Evolutionary conservation across 1,140 invertebrate species (phyloP), one percentile per base, ranked within the genome.

Genomic region (Pseudachorutes palmiensis): DNA sequence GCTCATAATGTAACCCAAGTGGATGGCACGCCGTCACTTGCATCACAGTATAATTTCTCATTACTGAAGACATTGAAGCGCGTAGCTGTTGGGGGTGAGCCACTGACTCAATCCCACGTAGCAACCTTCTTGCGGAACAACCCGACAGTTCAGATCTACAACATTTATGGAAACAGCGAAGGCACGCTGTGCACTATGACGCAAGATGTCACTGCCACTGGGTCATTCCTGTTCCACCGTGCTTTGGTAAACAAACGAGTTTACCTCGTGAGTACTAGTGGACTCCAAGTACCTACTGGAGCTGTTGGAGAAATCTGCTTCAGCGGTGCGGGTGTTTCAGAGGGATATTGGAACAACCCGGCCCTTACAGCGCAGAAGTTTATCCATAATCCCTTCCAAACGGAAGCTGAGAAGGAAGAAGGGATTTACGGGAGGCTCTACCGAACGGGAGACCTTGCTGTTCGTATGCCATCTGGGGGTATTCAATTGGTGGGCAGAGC

Each of bases 301-400:
- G 62, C 24, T 12, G 16, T 51, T 29, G 62, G 62, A 14, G 62
- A 64, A 55, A 29, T 64, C 28, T 64, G 29, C 62, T 51, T 64
- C 12, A 26, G 9, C 2, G 62, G 62, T 24, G 28, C 19, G 2
- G 36, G 62, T 2, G n/a, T 64, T 3, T 5, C 62, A 1, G 12
- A 19, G 3, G 61, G 61, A 22, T 64, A 64, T 64, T 55, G 5
- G 19, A 64, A 51, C 28, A 30, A 64, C 32, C 12, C 12, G 9
- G 16, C 14, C 5, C 22, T 64, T 12, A 51, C 36, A 19, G 5
- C 2, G 14, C 2, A 64, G 48, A 64, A 64, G 33, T 64, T 64
- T 26, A 3, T 64, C 2, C 12, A 3, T 2, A 49, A 51, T 32
- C 62, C 62, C 3, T 51, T 64, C 12, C 9, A 26, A 36, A n/a